phyloP scores from a whole-genome alignment of 2,888 invertebrate species.

The Rhagium mordax region DNA sequence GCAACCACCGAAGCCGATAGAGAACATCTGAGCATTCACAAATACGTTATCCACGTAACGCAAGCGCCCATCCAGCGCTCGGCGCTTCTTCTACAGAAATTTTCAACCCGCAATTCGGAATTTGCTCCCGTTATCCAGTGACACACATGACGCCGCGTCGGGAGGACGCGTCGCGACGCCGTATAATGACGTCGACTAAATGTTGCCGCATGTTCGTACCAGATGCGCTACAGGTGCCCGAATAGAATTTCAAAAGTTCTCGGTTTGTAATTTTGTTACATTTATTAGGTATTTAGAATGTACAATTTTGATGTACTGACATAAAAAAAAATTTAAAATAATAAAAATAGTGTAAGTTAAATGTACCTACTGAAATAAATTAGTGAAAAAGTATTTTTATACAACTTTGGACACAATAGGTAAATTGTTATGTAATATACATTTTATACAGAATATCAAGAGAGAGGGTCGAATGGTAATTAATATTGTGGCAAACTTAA shows the following conservation, averaged over 20 bases:
- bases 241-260: background rate
- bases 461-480: background rate
- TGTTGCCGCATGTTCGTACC: background rate
- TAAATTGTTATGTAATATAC: background rate
- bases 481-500: too few species aligned
- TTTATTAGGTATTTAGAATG: background rate
- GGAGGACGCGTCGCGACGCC: conserved; percentile 49
- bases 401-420: background rate
- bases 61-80: conserved; percentile 23
- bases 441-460: background rate
- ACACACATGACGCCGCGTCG: conserved; percentile 54
- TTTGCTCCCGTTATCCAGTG: conserved; percentile 46
- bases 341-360: background rate
- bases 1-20: background rate
- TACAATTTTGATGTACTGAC: background rate
- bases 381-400: background rate
- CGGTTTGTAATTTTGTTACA: conserved; percentile 7
- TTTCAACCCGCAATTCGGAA: background rate
- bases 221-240: conserved; percentile 28
- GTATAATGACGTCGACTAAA: conserved; percentile 26
- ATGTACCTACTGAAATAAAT: background rate
- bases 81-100: background rate
- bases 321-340: background rate
- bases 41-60: background rate
- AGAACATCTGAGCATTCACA: background rate